Percentiles rank a stretch among this genome's conserved stretches.
These are phyloP conservation scores for Candidula unifasciata DNA, from an alignment of 2,888 invertebrate species.

Conservation along the genomic window DNA sequence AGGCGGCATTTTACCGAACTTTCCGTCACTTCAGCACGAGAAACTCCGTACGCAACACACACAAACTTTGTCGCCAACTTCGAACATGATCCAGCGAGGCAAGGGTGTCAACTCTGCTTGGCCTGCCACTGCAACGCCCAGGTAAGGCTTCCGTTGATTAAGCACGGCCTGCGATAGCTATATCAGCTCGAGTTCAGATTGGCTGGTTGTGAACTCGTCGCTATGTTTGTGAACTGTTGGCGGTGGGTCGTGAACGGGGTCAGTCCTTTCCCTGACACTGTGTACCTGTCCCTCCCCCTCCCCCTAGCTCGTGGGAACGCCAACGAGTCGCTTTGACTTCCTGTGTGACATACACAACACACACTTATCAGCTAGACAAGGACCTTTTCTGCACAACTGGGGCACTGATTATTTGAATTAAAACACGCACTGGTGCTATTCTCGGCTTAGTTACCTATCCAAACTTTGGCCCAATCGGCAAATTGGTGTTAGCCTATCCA, in stretches of 20 bases:
- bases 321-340: background rate
- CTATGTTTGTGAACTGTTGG: background rate
- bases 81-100: background rate
- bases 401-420: background rate
- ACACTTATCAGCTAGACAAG: constrained; percentile 12
- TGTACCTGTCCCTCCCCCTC: background rate
- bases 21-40: background rate
- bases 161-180: background rate
- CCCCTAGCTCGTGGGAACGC: background rate
- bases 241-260: background rate
- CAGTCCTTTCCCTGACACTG: background rate
- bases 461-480: background rate
- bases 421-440: constrained; percentile 1
- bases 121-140: background rate
- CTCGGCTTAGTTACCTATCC: background rate
- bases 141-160: constrained; percentile 25
- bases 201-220: constrained; percentile 11
- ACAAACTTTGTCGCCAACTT: background rate
- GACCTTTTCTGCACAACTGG: background rate
- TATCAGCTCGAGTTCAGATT: background rate
- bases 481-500: background rate
- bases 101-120: constrained; percentile 29
- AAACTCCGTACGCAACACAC: background rate
- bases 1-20: background rate
- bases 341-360: background rate